Conservation (phyloP, 2,888 invertebrate genomes). For the Gandaritis pyraliata region DNA sequence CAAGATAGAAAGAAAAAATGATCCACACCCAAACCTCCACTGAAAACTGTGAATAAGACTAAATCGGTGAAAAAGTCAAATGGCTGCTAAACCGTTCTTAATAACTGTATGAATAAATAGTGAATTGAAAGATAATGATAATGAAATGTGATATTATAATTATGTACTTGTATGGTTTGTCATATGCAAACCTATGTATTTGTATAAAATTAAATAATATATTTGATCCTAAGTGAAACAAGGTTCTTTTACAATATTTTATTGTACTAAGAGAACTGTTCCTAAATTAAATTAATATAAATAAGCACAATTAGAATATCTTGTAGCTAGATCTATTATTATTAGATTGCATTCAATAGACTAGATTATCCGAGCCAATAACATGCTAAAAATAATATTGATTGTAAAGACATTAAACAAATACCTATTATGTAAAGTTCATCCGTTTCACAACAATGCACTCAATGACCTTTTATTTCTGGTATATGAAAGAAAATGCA, state of each 20-base stretch:
- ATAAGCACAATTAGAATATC: conserved; percentile 17
- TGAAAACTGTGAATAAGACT: conserved; percentile 73
- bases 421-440: too few species aligned
- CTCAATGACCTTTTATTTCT: too few species aligned
- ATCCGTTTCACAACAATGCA: too few species aligned
- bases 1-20: conserved; percentile 92
- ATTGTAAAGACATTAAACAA: too few species aligned
- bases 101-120: conserved; percentile 22
- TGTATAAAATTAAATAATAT: background rate
- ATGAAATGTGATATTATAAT: conserved; percentile 33
- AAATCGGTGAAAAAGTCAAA: conserved; percentile 68
- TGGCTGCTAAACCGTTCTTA: conserved; percentile 43
- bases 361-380: conserved; percentile 19
- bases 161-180: conserved; percentile 21
- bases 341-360: conserved; percentile 4
- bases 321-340: conserved; percentile 1
- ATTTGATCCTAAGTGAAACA: conserved; percentile 7
- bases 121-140: conserved; percentile 27
- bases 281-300: conserved; percentile 8
- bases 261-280: conserved; percentile 19
- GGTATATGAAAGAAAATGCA: too few species aligned
- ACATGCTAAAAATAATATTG: too few species aligned
- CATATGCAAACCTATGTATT: conserved; percentile 4
- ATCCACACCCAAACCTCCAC: conserved; percentile 67
- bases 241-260: conserved; percentile 18